Base-by-base conservation (phyloP, 2,113 vertebrate genomes). In the Piliocolobus tephrosceles region DNA sequence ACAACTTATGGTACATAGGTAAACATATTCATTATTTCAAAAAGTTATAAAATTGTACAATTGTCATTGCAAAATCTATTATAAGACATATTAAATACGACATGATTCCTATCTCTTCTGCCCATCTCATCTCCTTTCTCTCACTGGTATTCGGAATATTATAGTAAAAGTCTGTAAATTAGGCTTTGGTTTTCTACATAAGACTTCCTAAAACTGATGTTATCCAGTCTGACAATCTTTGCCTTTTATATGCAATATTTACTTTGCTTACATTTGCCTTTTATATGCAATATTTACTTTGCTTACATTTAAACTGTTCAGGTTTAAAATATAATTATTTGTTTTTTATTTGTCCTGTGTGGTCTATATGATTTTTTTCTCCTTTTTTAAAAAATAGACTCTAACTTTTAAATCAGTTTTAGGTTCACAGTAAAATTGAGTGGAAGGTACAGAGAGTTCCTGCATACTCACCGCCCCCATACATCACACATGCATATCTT, bases 31-130 rank as follows among this genome's bases (percentile, higher is more conserved):
- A 68, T 68, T 84, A 84, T 78, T 78, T 0, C 0, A 84, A 12
- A 90, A 78, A 95, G 45, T 76, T 68, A 84, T 68, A 78, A 45
- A 78, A 84, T 82, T 76, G 3, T 90, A 94, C 76, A 64, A 82
- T 40, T 75, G 20, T 35, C 86, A 22, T n/a, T 84, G 27, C 10
- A 90, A 94, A 90, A 57, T 90, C n/a, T 94, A n/a, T 66, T 52
- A 30, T 45, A 57, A 55, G 47, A 68, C 75, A 76, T 66, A 68
- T 30, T 66, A 76, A 76, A 76, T 9, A 64, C 16, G 38, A 17
- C 23, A 45, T 38, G 17, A 55, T 68, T 23, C 23, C 38, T 17
- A 27, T 35, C 9, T 38, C 30, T 66, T 68, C 87, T 84, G 47
- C 75, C 32, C 57, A 55, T 89, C 30, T 30, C 40, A 14, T 64